A percentile compares a stretch with the other conserved stretches of the same genome.
These are phyloP conservation scores for Cydia splendana DNA, from an alignment of 1,140 invertebrate genomes.

Conservation along the genomic window DNA sequence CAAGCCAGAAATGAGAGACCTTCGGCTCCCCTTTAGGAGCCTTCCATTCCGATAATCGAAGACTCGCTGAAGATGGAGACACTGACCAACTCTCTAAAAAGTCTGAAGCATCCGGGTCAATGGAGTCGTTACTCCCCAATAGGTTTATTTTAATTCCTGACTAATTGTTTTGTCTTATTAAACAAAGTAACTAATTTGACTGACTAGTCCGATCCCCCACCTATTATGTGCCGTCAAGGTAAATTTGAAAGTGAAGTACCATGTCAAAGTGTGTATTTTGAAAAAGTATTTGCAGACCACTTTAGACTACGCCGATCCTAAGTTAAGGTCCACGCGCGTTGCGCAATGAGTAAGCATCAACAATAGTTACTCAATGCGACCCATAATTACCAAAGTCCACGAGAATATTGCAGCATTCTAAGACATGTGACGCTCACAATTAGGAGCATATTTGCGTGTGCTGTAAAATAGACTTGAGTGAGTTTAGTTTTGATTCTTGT, in stretches of 20 bases:
- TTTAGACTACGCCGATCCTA: neutral
- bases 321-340: neutral
- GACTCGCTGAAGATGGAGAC: no score
- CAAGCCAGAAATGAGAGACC: no score
- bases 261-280: neutral
- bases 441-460: neutral
- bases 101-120: no score
- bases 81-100: no score
- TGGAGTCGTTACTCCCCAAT: no score
- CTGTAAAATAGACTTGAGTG: neutral
- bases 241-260: neutral
- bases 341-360: neutral
- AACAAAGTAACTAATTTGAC: no score
- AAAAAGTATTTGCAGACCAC: slow-evolving; percentile 10
- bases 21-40: no score
- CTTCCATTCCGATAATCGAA: no score
- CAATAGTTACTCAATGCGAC: neutral
- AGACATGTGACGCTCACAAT: neutral
- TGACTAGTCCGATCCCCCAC: no score
- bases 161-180: no score
- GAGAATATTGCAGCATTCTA: neutral
- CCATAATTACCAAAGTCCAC: neutral
- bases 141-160: no score
- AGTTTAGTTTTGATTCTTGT: neutral
- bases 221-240: neutral